These are phyloP conservation scores for Nothocercus nigrocapillus DNA, from an alignment of 2,113 vertebrate genomes.

Conservation along the genomic window DNA sequence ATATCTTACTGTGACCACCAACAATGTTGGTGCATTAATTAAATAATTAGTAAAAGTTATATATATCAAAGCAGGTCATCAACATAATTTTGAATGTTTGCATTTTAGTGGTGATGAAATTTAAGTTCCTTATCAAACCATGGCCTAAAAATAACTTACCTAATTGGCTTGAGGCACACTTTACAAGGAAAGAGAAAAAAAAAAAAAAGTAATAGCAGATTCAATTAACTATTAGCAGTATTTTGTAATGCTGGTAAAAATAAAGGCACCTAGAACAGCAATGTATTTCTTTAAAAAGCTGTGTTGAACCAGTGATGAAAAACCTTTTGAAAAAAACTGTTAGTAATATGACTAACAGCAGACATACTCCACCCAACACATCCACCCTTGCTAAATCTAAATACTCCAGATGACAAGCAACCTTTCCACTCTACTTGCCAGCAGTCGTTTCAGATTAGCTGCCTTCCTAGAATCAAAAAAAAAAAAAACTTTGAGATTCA, in stretches of 20 bases:
- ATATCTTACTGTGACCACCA: neutral
- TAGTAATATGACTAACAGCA: conserved; percentile 57
- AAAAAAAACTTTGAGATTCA: neutral
- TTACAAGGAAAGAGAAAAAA: neutral
- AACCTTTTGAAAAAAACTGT: conserved; percentile 14
- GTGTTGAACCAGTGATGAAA: neutral
- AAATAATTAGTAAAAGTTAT: neutral
- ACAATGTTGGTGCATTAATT: neutral
- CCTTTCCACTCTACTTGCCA: conserved; percentile 33
- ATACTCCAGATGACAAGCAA: conserved; percentile 64
- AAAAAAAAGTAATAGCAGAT: neutral
- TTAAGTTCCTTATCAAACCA: neutral
- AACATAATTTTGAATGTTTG: neutral
- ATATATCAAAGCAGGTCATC: neutral
- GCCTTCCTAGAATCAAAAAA: neutral
- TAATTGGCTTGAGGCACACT: neutral
- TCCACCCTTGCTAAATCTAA: conserved; percentile 36
- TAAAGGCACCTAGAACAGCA: neutral
- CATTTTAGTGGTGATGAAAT: neutral
- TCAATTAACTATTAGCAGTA: neutral
- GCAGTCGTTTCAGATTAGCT: conserved; percentile 9
- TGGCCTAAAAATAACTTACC: neutral
- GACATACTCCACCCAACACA: conserved; percentile 67
- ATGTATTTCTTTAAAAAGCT: neutral
- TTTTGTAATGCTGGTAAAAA: neutral